phyloP scores from a whole-genome alignment of 2,797 vertebrate species.

The Microctenopoma stevenorrisi region DNA sequence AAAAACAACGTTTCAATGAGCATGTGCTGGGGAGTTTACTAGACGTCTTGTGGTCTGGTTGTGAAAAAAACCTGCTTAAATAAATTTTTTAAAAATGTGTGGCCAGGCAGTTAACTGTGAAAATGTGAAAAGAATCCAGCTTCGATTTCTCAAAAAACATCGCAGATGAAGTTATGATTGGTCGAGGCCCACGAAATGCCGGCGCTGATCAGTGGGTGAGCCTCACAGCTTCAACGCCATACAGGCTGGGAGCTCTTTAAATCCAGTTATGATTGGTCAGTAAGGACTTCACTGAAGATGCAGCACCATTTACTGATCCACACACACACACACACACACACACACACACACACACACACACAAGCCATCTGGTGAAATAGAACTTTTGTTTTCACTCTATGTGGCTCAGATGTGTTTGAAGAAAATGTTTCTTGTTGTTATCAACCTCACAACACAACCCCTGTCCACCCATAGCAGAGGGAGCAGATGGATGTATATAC shows the following conservation, averaged over 20 bases:
- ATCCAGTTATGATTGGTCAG: conserved; percentile 52
- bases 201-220: conserved; percentile 16
- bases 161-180: conserved; percentile 34
- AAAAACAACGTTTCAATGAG: conserved; percentile 28
- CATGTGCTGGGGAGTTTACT: conserved; percentile 38
- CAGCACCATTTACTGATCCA: neutral
- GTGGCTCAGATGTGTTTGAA: conserved; percentile 19
- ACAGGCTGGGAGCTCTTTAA: conserved; percentile 23
- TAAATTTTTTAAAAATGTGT: conserved; percentile 9
- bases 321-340: conserved; percentile 4
- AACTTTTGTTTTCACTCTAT: neutral
- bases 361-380: conserved; percentile 25
- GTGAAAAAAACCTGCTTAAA: conserved; percentile 16
- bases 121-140: conserved; percentile 29
- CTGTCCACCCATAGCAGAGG: neutral
- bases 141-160: conserved; percentile 48
- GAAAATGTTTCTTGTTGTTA: conserved; percentile 30
- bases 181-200: neutral
- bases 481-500: neutral
- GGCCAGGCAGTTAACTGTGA: conserved; percentile 40
- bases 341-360: neutral
- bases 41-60: conserved; percentile 43
- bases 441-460: conserved; percentile 22
- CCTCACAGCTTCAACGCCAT: conserved; percentile 14
- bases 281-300: conserved; percentile 24